These are phyloP conservation scores for Cantharis lateralis DNA, from an alignment of 2,888 invertebrate species.

Conservation along the genomic window DNA sequence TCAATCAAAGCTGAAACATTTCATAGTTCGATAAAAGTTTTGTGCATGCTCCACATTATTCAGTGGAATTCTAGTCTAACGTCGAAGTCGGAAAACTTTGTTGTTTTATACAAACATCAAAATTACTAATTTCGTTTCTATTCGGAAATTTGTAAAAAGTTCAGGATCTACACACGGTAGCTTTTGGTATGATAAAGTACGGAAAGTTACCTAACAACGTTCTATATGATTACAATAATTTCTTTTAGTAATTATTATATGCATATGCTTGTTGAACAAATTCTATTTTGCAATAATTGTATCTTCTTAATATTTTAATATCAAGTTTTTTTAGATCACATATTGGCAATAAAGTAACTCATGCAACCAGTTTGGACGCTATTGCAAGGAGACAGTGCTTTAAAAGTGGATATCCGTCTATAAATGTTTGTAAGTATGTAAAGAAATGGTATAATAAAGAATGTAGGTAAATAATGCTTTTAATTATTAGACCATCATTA, in stretches of 20 bases:
- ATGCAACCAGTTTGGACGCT: constrained; percentile 65
- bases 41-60: too few species aligned
- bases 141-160: too few species aligned
- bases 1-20: too few species aligned
- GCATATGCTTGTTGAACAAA: neutral
- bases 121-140: too few species aligned
- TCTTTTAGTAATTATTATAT: neutral
- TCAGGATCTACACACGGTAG: too few species aligned
- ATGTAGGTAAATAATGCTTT: neutral
- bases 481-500: neutral
- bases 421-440: constrained; percentile 62
- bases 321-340: constrained; percentile 35
- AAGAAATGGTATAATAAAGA: neutral
- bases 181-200: too few species aligned
- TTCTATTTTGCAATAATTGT: neutral
- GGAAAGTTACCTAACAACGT: too few species aligned
- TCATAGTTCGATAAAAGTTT: too few species aligned
- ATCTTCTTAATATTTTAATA: neutral
- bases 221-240: too few species aligned
- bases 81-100: too few species aligned
- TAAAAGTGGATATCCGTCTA: constrained; percentile 59
- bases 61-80: too few species aligned
- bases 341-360: constrained; percentile 55
- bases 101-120: too few species aligned
- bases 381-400: constrained; percentile 59